Base-by-base conservation (phyloP, 2,113 vertebrate genomes). In the Gallinago paraguaiae region DNA sequence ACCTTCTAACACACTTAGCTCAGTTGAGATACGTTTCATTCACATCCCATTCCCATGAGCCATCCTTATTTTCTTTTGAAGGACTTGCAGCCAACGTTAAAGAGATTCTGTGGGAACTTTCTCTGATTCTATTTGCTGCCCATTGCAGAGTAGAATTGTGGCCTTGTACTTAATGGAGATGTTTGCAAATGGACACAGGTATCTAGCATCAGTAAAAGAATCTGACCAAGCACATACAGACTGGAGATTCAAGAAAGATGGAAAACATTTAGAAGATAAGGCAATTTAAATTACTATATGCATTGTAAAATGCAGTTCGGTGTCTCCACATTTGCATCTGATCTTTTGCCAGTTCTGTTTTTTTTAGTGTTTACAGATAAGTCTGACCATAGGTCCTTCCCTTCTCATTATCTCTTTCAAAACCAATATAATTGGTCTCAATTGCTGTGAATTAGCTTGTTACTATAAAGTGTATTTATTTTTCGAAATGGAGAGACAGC, bases 251-350 rank as follows among this genome's bases (percentile, higher is more conserved):
- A 39, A 31, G 30, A 80, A 31, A 77, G 13, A 2, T 46, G 33
- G 68, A 65, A 83, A 90, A 77, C 53, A 74, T 37, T 61, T 77
- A 70, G 50, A 78, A 59, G 50, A 72, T 72, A 61, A 90, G 80
- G 4, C 8, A 23, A 10, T 80, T 86, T 51, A 84, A 81, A 30
- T 67, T n/a, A 39, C 20, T 46, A 0, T 39, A 14, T 65, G 9
- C 51, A 27, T 57, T 80, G 37, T 86, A 83, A 86, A 91, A 77
- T 17, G 5, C 25, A 77, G 22, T 53, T 86, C 64, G 46, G 43
- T 45, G 9, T 83, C 50, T 74, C 14, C 2, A 19, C 2, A 0
- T 86, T 56, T 61, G 18, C 35, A 35, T 76, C 18, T 64, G 6
- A 31, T 61, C 39, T 76, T 56, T 30, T 69, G 30, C 22, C 7